A percentile compares a stretch with the other conserved stretches of the same genome.
phyloP scores from a whole-genome alignment of 2,797 vertebrate genomes.

The Erithacus rubecula region DNA sequence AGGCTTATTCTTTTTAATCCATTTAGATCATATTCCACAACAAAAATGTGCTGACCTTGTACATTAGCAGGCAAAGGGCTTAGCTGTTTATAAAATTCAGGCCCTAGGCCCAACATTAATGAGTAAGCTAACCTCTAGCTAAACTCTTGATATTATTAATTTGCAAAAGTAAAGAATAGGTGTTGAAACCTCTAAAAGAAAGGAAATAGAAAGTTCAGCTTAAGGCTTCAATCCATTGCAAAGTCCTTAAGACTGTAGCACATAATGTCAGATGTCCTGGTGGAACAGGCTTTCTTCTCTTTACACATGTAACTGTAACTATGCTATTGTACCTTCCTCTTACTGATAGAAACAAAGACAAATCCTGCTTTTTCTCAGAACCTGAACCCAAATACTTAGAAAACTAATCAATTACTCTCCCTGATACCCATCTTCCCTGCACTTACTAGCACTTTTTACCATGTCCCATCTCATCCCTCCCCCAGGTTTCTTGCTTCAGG shows the following conservation, averaged over 20 bases:
- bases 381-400: not conserved
- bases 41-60: not conserved
- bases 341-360: not conserved
- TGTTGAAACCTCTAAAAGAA: not conserved
- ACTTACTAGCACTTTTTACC: not conserved
- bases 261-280: not conserved
- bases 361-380: not conserved
- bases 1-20: not conserved
- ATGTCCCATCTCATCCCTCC: not conserved
- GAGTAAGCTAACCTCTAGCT: not conserved
- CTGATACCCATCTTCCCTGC: not conserved
- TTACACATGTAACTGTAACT: not conserved
- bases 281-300: not conserved
- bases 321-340: not conserved
- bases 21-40: not conserved
- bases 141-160: not conserved
- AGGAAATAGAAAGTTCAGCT: not conserved
- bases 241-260: not conserved
- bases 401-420: fast-evolving
- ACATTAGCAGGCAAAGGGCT: not conserved
- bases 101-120: not conserved
- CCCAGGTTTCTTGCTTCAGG: not conserved
- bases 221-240: not conserved
- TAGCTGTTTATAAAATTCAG: not conserved
- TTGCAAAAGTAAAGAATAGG: not conserved